A percentile compares a stretch with the other conserved stretches of the same genome.
These are phyloP conservation scores for Madoqua kirkii DNA, from an alignment of 2,113 vertebrate species.

Conservation along the genomic window DNA sequence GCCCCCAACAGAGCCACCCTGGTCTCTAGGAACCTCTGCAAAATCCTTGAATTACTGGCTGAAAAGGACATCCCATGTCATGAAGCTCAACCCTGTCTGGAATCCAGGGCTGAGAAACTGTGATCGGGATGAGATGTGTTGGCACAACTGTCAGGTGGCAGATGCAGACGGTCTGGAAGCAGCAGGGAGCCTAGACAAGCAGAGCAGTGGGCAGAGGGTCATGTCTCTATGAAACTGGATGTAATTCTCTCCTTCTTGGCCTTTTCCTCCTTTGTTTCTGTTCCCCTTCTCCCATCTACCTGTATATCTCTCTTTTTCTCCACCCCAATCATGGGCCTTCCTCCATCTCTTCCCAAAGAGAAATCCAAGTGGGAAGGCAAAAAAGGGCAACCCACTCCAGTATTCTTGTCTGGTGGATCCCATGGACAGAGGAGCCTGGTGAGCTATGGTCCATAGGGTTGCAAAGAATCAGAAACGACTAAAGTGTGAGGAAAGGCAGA, in stretches of 20 bases:
- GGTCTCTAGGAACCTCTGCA: not conserved
- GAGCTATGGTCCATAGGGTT: not conserved
- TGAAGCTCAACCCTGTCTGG: not conserved
- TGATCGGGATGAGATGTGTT: not conserved
- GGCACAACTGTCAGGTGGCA: not conserved
- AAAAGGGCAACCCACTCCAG: not conserved
- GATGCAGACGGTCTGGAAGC: not conserved
- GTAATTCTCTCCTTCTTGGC: conserved; percentile 41
- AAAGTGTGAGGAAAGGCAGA: conserved; percentile 12
- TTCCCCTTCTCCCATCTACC: not conserved
- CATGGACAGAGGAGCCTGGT: not conserved
- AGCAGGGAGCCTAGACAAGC: not conserved
- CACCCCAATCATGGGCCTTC: not conserved
- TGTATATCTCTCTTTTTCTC: not conserved
- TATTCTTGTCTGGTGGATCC: not conserved
- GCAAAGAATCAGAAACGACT: not conserved
- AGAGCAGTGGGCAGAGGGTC: not conserved
- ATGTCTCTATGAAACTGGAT: not conserved
- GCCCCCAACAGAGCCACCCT: not conserved
- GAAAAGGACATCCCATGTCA: not conserved
- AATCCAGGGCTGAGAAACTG: not conserved
- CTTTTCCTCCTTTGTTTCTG: not conserved
- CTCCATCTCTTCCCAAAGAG: conserved; percentile 56
- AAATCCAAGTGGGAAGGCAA: conserved; percentile 64
- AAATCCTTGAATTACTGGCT: not conserved